phyloP scores from a whole-genome alignment of 1,140 invertebrate genomes.

The Lepidotrigona ventralis region DNA sequence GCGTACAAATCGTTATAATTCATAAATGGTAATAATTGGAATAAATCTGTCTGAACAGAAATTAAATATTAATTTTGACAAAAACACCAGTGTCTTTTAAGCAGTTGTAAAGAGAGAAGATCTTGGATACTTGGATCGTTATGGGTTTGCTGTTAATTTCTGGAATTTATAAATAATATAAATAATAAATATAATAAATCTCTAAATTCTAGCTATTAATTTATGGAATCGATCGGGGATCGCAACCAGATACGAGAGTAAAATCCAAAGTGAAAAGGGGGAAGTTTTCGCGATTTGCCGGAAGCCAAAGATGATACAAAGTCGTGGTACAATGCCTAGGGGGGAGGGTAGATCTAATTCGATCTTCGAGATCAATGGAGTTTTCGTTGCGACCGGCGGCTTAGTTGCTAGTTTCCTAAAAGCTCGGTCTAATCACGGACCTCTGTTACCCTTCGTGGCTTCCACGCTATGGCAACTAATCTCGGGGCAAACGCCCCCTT shows the following conservation, averaged over 20 bases:
- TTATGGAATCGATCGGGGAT: no score
- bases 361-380: slow-evolving; percentile 48
- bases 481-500: not conserved
- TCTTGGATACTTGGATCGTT: no score
- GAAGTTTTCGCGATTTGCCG: not conserved
- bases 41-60: no score
- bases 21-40: no score
- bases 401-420: slow-evolving; percentile 26
- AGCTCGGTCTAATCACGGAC: slow-evolving; percentile 43
- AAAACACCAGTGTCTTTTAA: no score
- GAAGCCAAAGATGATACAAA: not conserved
- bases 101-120: no score
- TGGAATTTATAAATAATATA: no score
- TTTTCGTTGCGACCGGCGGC: not conserved
- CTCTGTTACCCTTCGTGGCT: slow-evolving; percentile 24
- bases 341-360: slow-evolving; percentile 28
- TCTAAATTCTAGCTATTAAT: no score
- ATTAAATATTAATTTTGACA: no score
- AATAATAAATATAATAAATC: no score
- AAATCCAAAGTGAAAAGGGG: not conserved
- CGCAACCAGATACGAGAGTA: not conserved
- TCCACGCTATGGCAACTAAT: slow-evolving; percentile 52
- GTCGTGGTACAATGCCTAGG: not conserved
- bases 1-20: no score
- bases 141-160: no score